A percentile compares a stretch with the other conserved stretches of the same genome.
Evolutionary conservation across 1,140 invertebrate genomes (phyloP).

Genomic region (Galleria mellonella): DNA sequence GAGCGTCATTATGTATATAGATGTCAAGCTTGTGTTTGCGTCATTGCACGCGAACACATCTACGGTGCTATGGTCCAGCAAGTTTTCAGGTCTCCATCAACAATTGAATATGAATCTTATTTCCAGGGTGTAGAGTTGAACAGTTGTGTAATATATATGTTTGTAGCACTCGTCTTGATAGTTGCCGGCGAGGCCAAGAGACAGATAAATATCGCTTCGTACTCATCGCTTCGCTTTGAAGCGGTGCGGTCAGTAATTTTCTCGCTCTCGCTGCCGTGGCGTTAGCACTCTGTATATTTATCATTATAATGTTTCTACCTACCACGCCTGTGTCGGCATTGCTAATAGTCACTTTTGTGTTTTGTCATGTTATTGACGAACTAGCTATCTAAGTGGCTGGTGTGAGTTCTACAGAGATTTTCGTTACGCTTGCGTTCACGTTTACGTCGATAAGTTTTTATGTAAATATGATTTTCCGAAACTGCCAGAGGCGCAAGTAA

Average conservation of each 20-base stretch:
- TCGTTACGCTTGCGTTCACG: too few relatives aligned
- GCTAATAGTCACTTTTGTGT: too few relatives aligned
- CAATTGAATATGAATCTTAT: conserved; percentile 12
- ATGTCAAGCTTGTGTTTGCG: background rate
- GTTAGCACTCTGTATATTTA: conserved; percentile 1
- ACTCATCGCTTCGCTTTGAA: conserved; percentile 35
- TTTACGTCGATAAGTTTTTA: too few relatives aligned
- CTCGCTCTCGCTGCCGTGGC: background rate
- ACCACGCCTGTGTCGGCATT: too few relatives aligned
- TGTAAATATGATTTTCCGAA: too few relatives aligned
- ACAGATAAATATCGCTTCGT: conserved; percentile 51
- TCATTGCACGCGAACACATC: background rate
- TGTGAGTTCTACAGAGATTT: too few relatives aligned
- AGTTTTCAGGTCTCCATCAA: conserved; percentile 6
- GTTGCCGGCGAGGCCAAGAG: conserved; percentile 43
- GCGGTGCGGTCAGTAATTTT: conserved; percentile 26
- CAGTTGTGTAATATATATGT: conserved; percentile 11
- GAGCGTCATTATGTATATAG: background rate
- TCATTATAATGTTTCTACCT: conserved; percentile 4
- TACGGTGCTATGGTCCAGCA: conserved; percentile 4
- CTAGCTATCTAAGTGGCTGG: too few relatives aligned
- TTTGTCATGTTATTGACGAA: too few relatives aligned
- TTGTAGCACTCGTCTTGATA: conserved; percentile 24
- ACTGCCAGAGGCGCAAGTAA: too few relatives aligned
- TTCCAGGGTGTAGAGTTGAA: background rate